phyloP scores from a whole-genome alignment of 2,888 invertebrate species.

The Lacanobia wlatinum region DNA sequence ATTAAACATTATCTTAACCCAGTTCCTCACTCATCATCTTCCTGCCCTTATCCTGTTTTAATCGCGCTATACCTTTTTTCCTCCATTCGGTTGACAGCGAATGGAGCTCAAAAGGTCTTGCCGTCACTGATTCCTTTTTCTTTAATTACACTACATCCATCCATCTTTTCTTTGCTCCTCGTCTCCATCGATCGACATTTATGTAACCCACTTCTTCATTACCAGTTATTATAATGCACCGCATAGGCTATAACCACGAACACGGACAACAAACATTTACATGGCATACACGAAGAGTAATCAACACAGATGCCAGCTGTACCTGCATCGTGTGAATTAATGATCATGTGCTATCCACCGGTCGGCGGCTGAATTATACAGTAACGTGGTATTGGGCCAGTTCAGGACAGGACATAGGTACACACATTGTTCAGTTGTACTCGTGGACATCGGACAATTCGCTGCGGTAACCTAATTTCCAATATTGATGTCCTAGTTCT shows the following conservation, averaged over 20 bases:
- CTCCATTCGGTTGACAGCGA: too few relatives aligned
- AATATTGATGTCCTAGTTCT: slow-evolving; percentile 56
- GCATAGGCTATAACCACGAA: neutral
- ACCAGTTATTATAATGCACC: neutral
- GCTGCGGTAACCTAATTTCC: slow-evolving; percentile 57
- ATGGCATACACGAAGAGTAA: slow-evolving; percentile 56
- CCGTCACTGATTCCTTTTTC: too few relatives aligned
- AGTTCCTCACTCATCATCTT: too few relatives aligned
- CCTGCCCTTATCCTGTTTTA: too few relatives aligned
- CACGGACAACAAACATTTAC: slow-evolving; percentile 48
- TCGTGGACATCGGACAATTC: slow-evolving; percentile 38
- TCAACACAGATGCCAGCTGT: slow-evolving; percentile 59
- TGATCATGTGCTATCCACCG: slow-evolving; percentile 68
- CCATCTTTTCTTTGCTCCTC: too few relatives aligned
- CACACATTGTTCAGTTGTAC: neutral
- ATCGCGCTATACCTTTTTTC: too few relatives aligned
- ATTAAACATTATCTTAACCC: too few relatives aligned
- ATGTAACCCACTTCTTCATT: neutral
- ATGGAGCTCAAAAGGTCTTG: too few relatives aligned
- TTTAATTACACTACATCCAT: too few relatives aligned
- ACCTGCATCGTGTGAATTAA: slow-evolving; percentile 71
- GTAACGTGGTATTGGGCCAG: slow-evolving; percentile 41
- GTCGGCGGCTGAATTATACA: slow-evolving; percentile 60
- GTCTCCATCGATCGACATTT: too few relatives aligned
- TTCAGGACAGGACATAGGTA: neutral